Base-by-base conservation (phyloP, 2,797 vertebrate species). In the Malacoraja senta region DNA sequence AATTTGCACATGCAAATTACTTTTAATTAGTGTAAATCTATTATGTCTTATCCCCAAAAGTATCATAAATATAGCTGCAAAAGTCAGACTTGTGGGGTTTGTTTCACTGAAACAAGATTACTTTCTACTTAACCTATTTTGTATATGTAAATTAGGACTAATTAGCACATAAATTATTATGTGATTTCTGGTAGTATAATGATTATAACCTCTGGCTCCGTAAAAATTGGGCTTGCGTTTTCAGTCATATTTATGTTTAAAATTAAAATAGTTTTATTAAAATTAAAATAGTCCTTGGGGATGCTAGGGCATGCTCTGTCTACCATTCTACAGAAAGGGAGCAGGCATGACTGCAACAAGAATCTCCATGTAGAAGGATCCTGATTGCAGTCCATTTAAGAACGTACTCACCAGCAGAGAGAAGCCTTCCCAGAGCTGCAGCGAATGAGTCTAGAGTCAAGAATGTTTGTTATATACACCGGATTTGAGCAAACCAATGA, bases 141-240 rank as follows among this genome's bases (percentile, higher is more conserved):
- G 90, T 92, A 58, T 92, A 76, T 92, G 71, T 92, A 92, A 91
- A 92, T 92, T 58, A 53, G 38, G 90, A 53, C 68, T 44, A 92
- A 92, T 92, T 92, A 92, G 90, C 90, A 53, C 72, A 92, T 92
- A 10, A 76, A 92, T 92, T 92, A 92, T 92, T 76, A 38, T 58
- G 38, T 29, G 72, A 76, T 92, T 92, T 74, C 24, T 76, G 13
- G 35, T 76, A 92, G 71, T 74, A 92, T 76, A 92, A 92, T 92
- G 71, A 92, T 53, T 92, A 68, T 92, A 92, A 38, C 90, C 90
- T 92, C 90, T 1, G 44, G 71, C 38, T 29, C 13, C 38, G 76
- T n/a, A 53, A 92, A 92, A 76, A 92, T 92, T 74, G 90, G 90
- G 17, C 90, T 72, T 19, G 68, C 13, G 90, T 92, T 61, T 26